Evolutionary conservation across 2,113 vertebrate genomes (phyloP), one percentile per base, ranked within the genome.

Genomic region (Petrocephalus microphthalmus): DNA sequence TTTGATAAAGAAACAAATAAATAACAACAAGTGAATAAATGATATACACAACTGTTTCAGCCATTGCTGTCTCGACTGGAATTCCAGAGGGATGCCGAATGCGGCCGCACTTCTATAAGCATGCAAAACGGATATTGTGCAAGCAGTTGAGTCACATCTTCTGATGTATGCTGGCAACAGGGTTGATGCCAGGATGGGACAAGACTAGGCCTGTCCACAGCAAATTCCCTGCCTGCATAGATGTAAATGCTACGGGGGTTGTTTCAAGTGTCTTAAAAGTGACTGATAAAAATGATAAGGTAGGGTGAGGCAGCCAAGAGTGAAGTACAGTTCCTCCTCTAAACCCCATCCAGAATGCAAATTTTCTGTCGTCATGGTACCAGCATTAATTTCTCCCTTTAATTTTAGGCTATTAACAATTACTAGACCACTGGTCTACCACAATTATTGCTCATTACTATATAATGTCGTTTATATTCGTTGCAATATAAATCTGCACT

Each of bases 141-240:
- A 90, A 90, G 45, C 84, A 84, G 84, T 88, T 90, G 86, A 91
- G 87, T 88, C 89, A 89, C 67, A 56, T 89, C 56, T 85, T 85
- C 78, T 51, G 84, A 86, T 85, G 57, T 57, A 60, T 88, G 87
- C 86, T 83, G 33, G 57, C 33, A 67, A 51, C 64, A 51, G 64
- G 71, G 56, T 11, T 84, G 74, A 89, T 84, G 45, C 82, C 71
- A 84, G 74, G 19, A 87, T 13, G 15, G 81, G 42, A 71, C 89
- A 88, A 89, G 90, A 91, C 78, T 60, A 84, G 74, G 83, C 87
- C 83, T 91, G 88, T 83, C 74, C 25, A 22, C 25, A 6, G 15
- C 60, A 89, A 37, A 64, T 13, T 17, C 22, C 84, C 33, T 85
- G 15, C 83, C 53, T 49, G 56, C 47, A n/a, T 67, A 29, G 25